Evolutionary conservation across 2,888 invertebrate species (phyloP), one percentile per base, ranked within the genome.

Genomic region (Acleris holmiana): DNA sequence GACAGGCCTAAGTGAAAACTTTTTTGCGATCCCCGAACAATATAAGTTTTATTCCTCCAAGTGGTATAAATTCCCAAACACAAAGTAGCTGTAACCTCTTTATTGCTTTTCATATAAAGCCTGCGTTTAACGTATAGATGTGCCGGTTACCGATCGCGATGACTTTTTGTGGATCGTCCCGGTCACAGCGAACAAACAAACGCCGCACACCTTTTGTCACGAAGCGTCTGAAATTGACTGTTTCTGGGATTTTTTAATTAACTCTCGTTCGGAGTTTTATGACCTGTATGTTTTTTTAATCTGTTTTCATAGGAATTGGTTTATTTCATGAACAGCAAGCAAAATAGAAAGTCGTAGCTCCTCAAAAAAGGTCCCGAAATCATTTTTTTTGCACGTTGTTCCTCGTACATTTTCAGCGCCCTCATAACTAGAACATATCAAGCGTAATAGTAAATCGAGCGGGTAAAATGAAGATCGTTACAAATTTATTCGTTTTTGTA

Each of bases 1-100:
- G 88, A 84, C 85, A 84, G 84, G 84, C 84, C 85, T 87, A 88
- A 90, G 87, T 88, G 86, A 91, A 91, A 89, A 90, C 89, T 89
- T 89, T 88, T 55, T 87, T 88, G 85, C 84, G 79, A 85, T 85
- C 84, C 84, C 85, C 82, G 83, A 89, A 88, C 89, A 89, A 91
- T 90, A 90, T 90, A 91, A 91, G 88, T 89, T 91, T 91, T 90
- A 91, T 90, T 89, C 83, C 85, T 85, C 84, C 82, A 85, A 88
- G 86, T 88, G 88, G 89, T 86, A 91, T 91, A 91, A 91, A 91
- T 90, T 91, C 83, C 82, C 89, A 85, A 88, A 90, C 87, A 91
- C 91, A 91, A 91, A 91, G 90, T 91, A 90, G 88, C 88, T 86
- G 84, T 86, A 89, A 89, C 89, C 88, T 88, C 87, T 90, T 91